Percentiles rank a stretch among this genome's conserved stretches.
Evolutionary conservation across 2,888 invertebrate species (phyloP).

Genomic region (Caenorhabditis becei): DNA sequence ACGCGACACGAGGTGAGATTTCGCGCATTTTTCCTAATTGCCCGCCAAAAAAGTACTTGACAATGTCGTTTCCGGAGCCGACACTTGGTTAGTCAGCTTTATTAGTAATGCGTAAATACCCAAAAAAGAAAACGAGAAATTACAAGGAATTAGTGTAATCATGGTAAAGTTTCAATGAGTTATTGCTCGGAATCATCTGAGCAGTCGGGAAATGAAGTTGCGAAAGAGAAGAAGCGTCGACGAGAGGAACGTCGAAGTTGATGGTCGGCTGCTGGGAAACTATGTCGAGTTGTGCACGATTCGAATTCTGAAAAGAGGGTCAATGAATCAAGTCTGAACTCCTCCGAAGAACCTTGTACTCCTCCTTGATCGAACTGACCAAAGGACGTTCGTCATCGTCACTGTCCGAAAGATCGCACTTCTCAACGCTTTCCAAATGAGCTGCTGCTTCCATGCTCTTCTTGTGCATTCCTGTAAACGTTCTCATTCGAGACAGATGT

Average conservation of each 20-base stretch:
- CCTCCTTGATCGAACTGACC: background rate
- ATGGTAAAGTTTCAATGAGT: slow-evolving; percentile 56
- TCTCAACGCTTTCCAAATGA: slow-evolving; percentile 88
- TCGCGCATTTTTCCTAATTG: slow-evolving; percentile 11
- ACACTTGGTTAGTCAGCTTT: background rate
- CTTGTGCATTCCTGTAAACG: slow-evolving; percentile 93
- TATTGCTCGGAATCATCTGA: slow-evolving; percentile 53
- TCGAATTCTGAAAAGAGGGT: background rate
- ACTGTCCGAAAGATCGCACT: slow-evolving; percentile 67
- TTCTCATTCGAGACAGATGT: slow-evolving; percentile 22
- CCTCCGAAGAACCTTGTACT: slow-evolving; percentile 20
- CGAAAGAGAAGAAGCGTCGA: slow-evolving; percentile 35
- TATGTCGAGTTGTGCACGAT: too few species aligned
- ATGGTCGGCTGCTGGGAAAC: slow-evolving; percentile 18
- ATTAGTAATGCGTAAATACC: slow-evolving; percentile 3
- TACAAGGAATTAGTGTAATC: slow-evolving; percentile 56
- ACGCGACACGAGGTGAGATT: slow-evolving; percentile 82
- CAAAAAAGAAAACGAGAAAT: slow-evolving; percentile 8
- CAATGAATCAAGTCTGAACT: too few species aligned
- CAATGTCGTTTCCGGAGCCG: slow-evolving; percentile 2
- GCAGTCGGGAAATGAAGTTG: slow-evolving; percentile 46
- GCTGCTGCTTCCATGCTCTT: slow-evolving; percentile 98
- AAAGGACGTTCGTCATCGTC: slow-evolving; percentile 65
- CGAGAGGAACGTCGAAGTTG: slow-evolving; percentile 39
- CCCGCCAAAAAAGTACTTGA: slow-evolving; percentile 38